A percentile compares a stretch with the other conserved stretches of the same genome.
phyloP scores from a whole-genome alignment of 1,140 invertebrate genomes.

The Choristoneura fumiferana region DNA sequence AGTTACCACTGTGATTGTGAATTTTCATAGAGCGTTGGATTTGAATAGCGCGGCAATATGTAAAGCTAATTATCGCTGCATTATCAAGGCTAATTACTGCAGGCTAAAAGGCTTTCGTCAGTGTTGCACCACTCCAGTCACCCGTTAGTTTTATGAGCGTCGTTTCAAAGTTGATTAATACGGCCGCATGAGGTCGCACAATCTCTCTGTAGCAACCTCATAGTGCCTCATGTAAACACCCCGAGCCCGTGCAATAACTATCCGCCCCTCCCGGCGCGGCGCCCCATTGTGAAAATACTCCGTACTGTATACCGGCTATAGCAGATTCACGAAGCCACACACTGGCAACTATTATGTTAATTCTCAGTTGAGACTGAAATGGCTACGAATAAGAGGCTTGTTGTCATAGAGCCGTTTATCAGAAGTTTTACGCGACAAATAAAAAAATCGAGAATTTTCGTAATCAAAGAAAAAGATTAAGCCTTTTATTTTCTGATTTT shows the following conservation, averaged over 20 bases:
- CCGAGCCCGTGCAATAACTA: conserved; percentile 15
- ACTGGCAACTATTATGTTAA: conserved; percentile 10
- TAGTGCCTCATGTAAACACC: conserved; percentile 15
- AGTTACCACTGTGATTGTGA: too few species aligned
- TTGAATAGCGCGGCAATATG: too few species aligned
- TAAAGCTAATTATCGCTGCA: too few species aligned
- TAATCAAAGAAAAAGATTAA: too few species aligned
- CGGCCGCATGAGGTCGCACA: conserved; percentile 10
- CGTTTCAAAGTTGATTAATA: conserved; percentile 12
- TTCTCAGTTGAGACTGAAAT: background rate
- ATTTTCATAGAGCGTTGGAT: too few species aligned
- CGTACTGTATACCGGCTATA: conserved; percentile 4
- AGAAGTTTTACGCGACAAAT: too few species aligned
- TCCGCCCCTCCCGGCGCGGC: conserved; percentile 13
- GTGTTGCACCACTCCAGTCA: too few species aligned
- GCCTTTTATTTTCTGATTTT: too few species aligned
- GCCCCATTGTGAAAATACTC: conserved; percentile 15
- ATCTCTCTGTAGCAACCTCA: conserved; percentile 12
- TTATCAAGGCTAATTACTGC: too few species aligned
- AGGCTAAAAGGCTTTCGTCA: too few species aligned
- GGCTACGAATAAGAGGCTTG: background rate
- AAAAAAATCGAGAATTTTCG: too few species aligned
- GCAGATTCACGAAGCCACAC: conserved; percentile 10
- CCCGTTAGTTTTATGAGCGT: background rate
- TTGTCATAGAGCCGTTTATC: background rate